Base-by-base conservation (phyloP, 2,113 vertebrate genomes). In the Nothobranchius furzeri region DNA sequence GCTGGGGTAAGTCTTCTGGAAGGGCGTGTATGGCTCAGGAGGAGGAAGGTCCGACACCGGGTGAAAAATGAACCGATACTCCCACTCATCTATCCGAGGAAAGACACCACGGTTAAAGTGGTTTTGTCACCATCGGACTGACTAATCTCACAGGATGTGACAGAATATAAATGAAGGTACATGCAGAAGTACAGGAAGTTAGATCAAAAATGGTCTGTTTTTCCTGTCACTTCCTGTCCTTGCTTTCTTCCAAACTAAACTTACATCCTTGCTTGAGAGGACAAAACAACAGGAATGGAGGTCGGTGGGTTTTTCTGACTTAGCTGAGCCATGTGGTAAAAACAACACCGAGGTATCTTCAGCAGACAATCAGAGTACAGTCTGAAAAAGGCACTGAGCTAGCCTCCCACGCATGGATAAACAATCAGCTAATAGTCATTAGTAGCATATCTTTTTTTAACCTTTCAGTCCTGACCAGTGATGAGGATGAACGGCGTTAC, bases 61-160 rank as follows among this genome's bases (percentile, higher is more conserved):
- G 75, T 97, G 97, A 85, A 99, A 99, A 77, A 75, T 94, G 92
- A 99, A 98, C 54, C 96, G 94, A 85, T 91, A 88, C 89, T 98
- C 98, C 96, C 95, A 99, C 58, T 98, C 96, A 90, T 99, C 98
- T 99, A 84, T 66, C 58, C 78, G 68, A 60, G 5, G 58, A 76
- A n/a, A 66, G 12, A 75, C 64, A 57, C 36, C 0, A 7, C 2
- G n/a, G 43, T 36, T 10, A 72, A 7, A 56, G 20, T 4, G 40
- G 9, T 30, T 55, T 30, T 35, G 15, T 20, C 4, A 11, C 55
- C 12, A 40, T 45, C 7, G 24, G 30, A 45, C 42, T 0, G n/a
- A 51, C 40, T 58, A 14, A 57, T 30, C 12, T 20, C 0, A 17
- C 25, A 11, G 6, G 15, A 20, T 7, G 13, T 50, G 46, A 58